Evolutionary conservation across 2,797 vertebrate genomes (phyloP).

Genomic region (Syngnathus acus): DNA sequence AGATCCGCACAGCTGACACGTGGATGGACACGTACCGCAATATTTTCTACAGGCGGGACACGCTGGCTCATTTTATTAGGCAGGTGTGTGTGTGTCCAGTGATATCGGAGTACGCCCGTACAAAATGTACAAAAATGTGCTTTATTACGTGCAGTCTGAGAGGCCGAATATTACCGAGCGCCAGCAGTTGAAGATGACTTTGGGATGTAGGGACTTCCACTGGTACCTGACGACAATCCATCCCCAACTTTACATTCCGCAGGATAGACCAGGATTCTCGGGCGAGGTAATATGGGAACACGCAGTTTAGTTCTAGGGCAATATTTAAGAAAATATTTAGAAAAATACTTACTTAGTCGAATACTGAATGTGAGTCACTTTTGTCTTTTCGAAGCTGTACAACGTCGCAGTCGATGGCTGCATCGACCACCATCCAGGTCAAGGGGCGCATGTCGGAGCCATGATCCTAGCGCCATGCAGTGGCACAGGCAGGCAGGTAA

Average conservation of each 20-base stretch:
- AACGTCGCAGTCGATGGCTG: constrained; percentile 76
- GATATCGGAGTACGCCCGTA: too few relatives aligned
- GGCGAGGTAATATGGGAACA: constrained; percentile 45
- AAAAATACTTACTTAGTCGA: too few relatives aligned
- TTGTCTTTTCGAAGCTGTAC: constrained; percentile 74
- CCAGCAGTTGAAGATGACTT: constrained; percentile 67
- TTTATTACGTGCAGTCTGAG: constrained; percentile 59
- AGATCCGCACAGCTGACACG: constrained; percentile 78
- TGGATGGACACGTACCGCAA: constrained; percentile 82
- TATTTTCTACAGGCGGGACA: constrained; percentile 78
- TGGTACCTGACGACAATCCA: constrained; percentile 81
- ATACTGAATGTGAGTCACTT: background rate
- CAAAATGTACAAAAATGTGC: background rate
- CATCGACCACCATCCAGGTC: constrained; percentile 62
- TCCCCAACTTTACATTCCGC: constrained; percentile 71
- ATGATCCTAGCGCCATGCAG: constrained; percentile 72
- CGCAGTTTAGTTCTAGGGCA: background rate
- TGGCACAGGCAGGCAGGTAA: constrained; percentile 76
- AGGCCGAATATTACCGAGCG: constrained; percentile 73
- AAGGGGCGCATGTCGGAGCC: constrained; percentile 34
- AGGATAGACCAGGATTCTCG: constrained; percentile 59
- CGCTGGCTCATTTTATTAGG: constrained; percentile 72
- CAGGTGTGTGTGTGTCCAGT: constrained; percentile 52
- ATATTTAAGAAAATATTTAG: too few relatives aligned
- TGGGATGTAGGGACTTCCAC: constrained; percentile 78